Evolutionary conservation across 2,113 vertebrate genomes (phyloP), one percentile per base, ranked within the genome.

Genomic region (Pseudopipra pipra): DNA sequence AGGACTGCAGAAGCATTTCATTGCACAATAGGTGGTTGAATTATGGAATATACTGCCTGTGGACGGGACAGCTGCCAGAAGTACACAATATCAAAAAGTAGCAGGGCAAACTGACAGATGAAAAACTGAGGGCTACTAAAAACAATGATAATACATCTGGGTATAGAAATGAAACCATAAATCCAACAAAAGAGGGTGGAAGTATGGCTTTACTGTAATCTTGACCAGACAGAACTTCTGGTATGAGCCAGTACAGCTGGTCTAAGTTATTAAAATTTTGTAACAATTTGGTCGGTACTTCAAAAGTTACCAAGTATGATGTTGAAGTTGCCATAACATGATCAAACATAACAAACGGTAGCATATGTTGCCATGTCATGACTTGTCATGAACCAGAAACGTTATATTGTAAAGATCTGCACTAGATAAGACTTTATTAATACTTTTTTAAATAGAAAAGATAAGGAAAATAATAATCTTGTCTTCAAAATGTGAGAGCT

Each of bases 401-500:
- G 6, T 47, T 76, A 5, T 14, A 18, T 5, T 35, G 56, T 55
- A 33, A 85, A 47, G 58, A 22, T 51, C 71, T 49, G 25, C 52
- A 5, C 37, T 25, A 11, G 30, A 2, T 23, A 19, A 55, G n/a
- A 7, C 30, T 39, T 35, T 8, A 35, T 44, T 20, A 14, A 31
- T 39, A 17, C 5, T 65, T 17, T 13, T 63, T 46, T 58, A 22
- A 5, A 61, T 41, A 73, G 5, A 8, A 33, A 39, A 39, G 4
- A 12, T 33, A 35, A 51, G 44, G 41, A 27, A 52, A 73, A 47
- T 2, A 30, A 56, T 16, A 1, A 8, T 59, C 39, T 71, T 11
- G 1, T 46, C 24, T 66, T 33, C 7, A 5, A 24, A 27, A 14
- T 0, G 67, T 0, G 68, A 28, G 25, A 33, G 24, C 4, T 12